These are phyloP conservation scores for Saimiri boliviensis DNA, from an alignment of 2,113 vertebrate species.

Conservation along the genomic window DNA sequence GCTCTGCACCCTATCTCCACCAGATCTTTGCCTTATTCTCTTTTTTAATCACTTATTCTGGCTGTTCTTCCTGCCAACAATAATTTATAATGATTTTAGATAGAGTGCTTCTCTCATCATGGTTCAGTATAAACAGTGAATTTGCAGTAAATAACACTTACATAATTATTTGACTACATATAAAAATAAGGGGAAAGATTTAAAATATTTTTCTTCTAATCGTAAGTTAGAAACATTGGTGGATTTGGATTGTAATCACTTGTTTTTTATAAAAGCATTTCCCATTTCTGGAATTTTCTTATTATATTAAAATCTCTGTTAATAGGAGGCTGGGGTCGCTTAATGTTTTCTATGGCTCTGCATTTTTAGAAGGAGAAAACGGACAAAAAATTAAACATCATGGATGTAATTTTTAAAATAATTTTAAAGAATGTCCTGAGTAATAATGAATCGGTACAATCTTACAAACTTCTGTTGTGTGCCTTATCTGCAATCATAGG, in stretches of 20 bases:
- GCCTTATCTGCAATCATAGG: background rate
- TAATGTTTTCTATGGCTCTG: background rate
- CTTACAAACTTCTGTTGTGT: background rate
- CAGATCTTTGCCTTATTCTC: slow-evolving; percentile 39
- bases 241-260: background rate
- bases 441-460: background rate
- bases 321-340: background rate
- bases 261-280: background rate
- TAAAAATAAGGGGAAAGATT: slow-evolving; percentile 22
- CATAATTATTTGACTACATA: background rate
- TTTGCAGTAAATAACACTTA: background rate
- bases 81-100: slow-evolving; percentile 56
- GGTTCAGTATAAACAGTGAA: slow-evolving; percentile 24
- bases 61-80: slow-evolving; percentile 61
- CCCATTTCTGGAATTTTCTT: slow-evolving; percentile 35
- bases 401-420: background rate
- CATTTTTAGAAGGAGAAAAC: slow-evolving; percentile 3
- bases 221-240: background rate
- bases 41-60: slow-evolving; percentile 57
- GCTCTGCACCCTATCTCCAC: background rate
- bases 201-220: slow-evolving; percentile 34
- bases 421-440: slow-evolving; percentile 3
- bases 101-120: background rate
- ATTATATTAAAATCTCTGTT: slow-evolving; percentile 32
- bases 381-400: background rate